Evolutionary conservation across 2,888 invertebrate genomes (phyloP).

Genomic region (Chrysomela aeneicollis): DNA sequence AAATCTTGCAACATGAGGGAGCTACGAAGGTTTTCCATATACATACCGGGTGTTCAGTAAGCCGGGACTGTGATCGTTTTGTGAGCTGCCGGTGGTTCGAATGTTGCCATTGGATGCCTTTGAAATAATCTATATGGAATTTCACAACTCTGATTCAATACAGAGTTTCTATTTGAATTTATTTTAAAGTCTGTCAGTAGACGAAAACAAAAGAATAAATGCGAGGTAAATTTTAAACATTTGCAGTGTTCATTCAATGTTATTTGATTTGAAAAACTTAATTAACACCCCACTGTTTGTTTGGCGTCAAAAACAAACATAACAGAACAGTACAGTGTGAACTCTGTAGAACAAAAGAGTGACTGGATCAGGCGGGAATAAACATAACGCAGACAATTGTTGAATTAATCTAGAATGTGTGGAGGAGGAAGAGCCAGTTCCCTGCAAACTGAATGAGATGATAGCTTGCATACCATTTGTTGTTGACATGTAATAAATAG

Average conservation of each 20-base stretch:
- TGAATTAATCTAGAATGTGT: neutral
- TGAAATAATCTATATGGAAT: no score
- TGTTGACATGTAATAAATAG: neutral
- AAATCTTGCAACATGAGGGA: no score
- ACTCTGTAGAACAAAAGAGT: slow-evolving; percentile 17
- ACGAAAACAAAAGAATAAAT: no score
- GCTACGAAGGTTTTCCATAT: no score
- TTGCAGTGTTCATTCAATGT: neutral
- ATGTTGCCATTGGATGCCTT: no score
- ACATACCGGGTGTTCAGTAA: no score
- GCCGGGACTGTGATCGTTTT: no score
- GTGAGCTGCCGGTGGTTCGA: no score
- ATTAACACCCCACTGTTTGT: neutral
- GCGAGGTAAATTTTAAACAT: no score
- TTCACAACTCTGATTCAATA: no score
- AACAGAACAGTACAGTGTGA: slow-evolving; percentile 11
- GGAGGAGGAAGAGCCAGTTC: neutral
- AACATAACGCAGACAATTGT: neutral
- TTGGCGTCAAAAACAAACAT: slow-evolving; percentile 19
- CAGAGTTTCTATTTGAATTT: no score
- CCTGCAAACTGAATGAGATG: neutral
- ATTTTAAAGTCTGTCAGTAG: no score
- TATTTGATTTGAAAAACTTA: slow-evolving; percentile 18
- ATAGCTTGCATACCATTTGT: neutral
- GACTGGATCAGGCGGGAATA: neutral